phyloP scores from a whole-genome alignment of 2,888 invertebrate genomes.

The Meiosimyza platycephala region DNA sequence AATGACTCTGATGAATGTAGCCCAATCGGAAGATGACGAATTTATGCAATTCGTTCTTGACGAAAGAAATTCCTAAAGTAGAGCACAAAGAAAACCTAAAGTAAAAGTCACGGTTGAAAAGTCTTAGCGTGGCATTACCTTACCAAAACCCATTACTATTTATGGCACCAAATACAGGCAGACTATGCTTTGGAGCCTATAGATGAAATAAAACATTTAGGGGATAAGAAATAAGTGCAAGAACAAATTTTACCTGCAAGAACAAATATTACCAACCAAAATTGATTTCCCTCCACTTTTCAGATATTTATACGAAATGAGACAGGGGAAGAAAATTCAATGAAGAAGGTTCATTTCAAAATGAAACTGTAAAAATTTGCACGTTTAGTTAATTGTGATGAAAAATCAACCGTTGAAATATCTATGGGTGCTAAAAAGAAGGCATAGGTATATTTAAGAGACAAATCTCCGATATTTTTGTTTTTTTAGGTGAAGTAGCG shows the following conservation, averaged over 20 bases:
- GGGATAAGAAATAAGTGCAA: constrained; percentile 62
- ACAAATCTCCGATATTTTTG: too few relatives aligned
- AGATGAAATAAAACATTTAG: constrained; percentile 75
- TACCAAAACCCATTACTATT: too few relatives aligned
- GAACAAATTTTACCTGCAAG: too few relatives aligned
- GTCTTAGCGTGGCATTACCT: constrained; percentile 79
- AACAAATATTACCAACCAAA: constrained; percentile 71
- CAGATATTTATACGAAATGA: constrained; percentile 73
- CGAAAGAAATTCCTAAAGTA: too few relatives aligned
- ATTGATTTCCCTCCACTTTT: constrained; percentile 81
- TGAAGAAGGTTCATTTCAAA: constrained; percentile 70
- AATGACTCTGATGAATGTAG: too few relatives aligned
- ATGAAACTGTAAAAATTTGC: constrained; percentile 69
- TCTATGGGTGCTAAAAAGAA: constrained; percentile 64
- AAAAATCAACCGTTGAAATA: constrained; percentile 73
- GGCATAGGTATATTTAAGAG: too few relatives aligned
- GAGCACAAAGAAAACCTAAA: too few relatives aligned
- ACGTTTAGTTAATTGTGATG: constrained; percentile 73
- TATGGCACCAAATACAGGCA: constrained; percentile 76
- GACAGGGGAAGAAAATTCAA: constrained; percentile 65
- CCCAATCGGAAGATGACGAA: too few relatives aligned
- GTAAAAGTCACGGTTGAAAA: constrained; percentile 80
- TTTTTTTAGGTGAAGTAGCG: too few relatives aligned
- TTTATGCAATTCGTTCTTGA: too few relatives aligned
- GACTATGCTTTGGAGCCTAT: constrained; percentile 86